These are phyloP conservation scores for Arnoldichthys spilopterus DNA, from an alignment of 2,797 vertebrate species.

Conservation along the genomic window DNA sequence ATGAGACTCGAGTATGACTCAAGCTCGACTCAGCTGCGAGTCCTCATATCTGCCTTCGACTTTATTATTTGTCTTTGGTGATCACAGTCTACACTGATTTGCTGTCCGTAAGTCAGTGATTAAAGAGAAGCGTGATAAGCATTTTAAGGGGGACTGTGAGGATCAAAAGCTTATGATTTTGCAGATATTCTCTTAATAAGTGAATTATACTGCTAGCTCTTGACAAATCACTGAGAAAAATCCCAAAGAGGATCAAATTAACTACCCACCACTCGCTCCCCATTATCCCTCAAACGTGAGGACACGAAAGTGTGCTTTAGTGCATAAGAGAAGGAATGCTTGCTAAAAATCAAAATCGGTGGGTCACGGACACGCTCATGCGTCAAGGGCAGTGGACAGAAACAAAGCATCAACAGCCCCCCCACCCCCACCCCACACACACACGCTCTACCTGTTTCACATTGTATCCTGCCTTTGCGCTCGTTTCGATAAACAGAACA, in stretches of 20 bases:
- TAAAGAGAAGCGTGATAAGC: not conserved
- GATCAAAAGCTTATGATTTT: not conserved
- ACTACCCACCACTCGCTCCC: not conserved
- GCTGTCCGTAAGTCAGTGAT: not conserved
- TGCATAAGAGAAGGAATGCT: too few relatives aligned
- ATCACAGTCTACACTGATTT: not conserved
- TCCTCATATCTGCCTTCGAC: too few relatives aligned
- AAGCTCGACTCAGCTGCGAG: too few relatives aligned
- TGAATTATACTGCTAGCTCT: not conserved
- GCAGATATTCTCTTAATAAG: too few relatives aligned
- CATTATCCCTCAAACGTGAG: not conserved
- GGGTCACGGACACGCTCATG: constrained; percentile 10
- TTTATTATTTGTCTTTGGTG: not conserved
- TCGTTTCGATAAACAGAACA: constrained; percentile 84
- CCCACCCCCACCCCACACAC: constrained; percentile 6
- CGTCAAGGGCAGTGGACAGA: not conserved
- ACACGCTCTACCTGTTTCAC: constrained; percentile 80
- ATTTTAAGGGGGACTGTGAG: not conserved
- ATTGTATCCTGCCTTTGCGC: constrained; percentile 84
- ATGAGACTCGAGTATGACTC: too few relatives aligned
- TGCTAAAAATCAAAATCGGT: not conserved
- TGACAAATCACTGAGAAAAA: not conserved
- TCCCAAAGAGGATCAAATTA: not conserved
- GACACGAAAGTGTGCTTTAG: not conserved
- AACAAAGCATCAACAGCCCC: constrained; percentile 13